These are phyloP conservation scores for Conus canariensis DNA, from an alignment of 2,888 invertebrate genomes.

Conservation along the genomic window DNA sequence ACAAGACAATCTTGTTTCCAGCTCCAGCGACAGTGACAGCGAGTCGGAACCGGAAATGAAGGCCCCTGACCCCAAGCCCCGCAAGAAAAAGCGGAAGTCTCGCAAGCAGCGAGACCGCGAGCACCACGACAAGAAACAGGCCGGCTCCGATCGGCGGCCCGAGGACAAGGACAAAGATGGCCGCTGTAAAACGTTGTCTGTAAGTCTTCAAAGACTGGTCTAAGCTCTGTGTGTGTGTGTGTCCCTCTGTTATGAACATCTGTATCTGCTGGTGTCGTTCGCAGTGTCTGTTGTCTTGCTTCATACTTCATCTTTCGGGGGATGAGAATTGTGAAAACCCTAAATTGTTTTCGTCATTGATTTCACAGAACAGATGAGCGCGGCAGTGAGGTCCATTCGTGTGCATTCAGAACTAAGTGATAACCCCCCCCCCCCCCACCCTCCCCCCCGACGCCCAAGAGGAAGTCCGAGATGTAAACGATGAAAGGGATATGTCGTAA, in stretches of 20 bases:
- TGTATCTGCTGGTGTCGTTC: not conserved
- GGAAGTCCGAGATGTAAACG: no score
- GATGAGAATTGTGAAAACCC: no score
- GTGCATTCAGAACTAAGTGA: no score
- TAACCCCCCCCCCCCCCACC: no score
- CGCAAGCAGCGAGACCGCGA: conserved; percentile 70
- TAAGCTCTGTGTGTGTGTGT: not conserved
- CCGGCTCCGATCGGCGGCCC: conserved; percentile 58
- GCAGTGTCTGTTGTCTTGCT: not conserved
- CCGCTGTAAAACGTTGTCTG: conserved; percentile 57
- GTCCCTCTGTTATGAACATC: not conserved
- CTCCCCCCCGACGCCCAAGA: no score
- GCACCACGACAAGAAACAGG: conserved; percentile 60
- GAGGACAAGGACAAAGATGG: conserved; percentile 49
- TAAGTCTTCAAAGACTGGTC: conserved; percentile 49
- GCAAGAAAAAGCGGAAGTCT: conserved; percentile 70
- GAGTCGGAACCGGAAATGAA: conserved; percentile 77
- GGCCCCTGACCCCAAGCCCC: conserved; percentile 58
- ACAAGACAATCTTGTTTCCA: conserved; percentile 46
- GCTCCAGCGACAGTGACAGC: conserved; percentile 77
- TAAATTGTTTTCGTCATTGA: no score
- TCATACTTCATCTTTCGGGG: no score
- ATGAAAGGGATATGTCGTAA: no score
- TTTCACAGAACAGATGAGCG: no score
- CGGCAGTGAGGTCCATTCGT: no score